Base-by-base conservation (phyloP, 2,797 vertebrate species). In the Salarias fasciatus region DNA sequence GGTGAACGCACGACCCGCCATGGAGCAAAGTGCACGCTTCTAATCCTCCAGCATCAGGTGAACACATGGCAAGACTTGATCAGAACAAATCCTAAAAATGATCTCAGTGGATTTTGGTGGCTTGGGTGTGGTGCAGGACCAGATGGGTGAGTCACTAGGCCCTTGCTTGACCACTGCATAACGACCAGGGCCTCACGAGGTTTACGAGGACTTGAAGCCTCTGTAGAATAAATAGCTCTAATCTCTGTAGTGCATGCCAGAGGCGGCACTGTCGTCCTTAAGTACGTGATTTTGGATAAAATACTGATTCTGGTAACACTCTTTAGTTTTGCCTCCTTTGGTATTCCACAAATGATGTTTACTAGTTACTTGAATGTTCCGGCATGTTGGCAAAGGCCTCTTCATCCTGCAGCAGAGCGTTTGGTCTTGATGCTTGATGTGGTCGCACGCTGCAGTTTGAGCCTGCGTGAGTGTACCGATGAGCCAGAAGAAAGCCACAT, bases 81-180 rank as follows among this genome's bases (percentile, higher is more conserved):
- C 53, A 36, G 33, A 74, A 24, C 67, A 63, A 53, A 24, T 11
- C 30, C 58, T 35, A 11, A 15, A 46, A 57, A 62, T 63, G 60
- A 74, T 73, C 82, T 54, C 52, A 69, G 50, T 77, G 72, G 68
- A 78, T 77, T 80, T 50, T 47, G 67, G 73, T 70, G 54, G 40
- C 58, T 29, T 67, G 86, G 82, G 86, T 84, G 83, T 75, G 82
- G 74, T 42, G 1, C 15, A 45, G 37, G 49, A 64, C 15, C 6
- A 62, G 50, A 50, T 36, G n/a, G 71, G 24, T 85, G 79, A 88
- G 69, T 88, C 83, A 87, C 72, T 44, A 40, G 44, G 59, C 72
- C 56, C 63, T 72, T 49, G 36, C 75, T 63, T 75, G 72, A 80
- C 77, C 75, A 30, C 63, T 9, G 29, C 72, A 77, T 81, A 55